phyloP scores from a whole-genome alignment of 2,888 invertebrate genomes.

The Orthosia gracilis region DNA sequence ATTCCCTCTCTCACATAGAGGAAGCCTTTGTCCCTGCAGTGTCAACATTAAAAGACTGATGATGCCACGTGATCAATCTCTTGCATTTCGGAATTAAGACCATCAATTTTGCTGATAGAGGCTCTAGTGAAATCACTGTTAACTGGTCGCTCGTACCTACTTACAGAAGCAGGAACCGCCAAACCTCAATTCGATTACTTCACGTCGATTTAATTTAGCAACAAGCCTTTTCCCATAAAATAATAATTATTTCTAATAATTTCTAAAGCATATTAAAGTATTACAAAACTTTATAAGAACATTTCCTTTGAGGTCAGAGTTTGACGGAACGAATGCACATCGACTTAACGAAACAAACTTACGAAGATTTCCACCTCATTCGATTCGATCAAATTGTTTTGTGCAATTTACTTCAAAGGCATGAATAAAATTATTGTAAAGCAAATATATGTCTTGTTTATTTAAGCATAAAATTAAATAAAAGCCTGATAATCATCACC shows the following conservation, averaged over 20 bases:
- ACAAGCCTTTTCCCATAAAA: not conserved
- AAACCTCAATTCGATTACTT: not conserved
- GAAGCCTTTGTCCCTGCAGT: no score
- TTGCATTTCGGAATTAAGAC: no score
- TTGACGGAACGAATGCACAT: slow-evolving; percentile 80
- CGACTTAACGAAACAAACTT: slow-evolving; percentile 72
- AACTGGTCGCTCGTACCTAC: no score
- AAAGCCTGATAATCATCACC: no score
- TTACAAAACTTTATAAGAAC: slow-evolving; percentile 17
- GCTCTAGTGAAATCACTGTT: no score
- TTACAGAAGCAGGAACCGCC: no score
- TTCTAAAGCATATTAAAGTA: not conserved
- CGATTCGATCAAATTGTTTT: slow-evolving; percentile 21
- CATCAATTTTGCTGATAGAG: no score
- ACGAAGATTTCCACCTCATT: slow-evolving; percentile 35
- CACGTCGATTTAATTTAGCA: not conserved
- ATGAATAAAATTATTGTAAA: not conserved
- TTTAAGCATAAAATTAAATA: not conserved
- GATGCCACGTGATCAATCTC: no score
- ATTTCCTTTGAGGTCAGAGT: slow-evolving; percentile 69
- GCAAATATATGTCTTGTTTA: not conserved
- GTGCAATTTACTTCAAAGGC: slow-evolving; percentile 3
- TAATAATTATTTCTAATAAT: not conserved
- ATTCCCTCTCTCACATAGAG: no score
- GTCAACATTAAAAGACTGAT: no score